A percentile compares a stretch with the other conserved stretches of the same genome.
These are phyloP conservation scores for Microcebus lehilahytsara DNA, from an alignment of 2,113 vertebrate species.

Conservation along the genomic window DNA sequence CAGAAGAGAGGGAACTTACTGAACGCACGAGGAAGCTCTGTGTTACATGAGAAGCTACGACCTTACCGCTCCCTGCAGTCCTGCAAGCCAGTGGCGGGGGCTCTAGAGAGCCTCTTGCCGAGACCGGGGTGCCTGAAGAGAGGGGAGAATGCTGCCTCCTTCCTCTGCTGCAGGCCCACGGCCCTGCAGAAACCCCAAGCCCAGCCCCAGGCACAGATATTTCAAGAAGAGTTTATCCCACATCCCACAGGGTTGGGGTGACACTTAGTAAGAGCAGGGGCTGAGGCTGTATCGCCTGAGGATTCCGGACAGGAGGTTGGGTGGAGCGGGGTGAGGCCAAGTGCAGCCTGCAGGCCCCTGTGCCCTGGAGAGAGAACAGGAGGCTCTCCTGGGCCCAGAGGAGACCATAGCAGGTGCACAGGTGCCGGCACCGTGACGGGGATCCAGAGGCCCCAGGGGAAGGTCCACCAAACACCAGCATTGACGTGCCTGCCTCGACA, in stretches of 20 bases:
- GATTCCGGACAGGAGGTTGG: background rate
- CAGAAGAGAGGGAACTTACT: background rate
- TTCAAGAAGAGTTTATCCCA: background rate
- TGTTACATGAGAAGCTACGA: fast-evolving
- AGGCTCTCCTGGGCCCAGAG: background rate
- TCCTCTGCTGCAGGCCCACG: background rate
- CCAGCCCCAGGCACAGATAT: background rate
- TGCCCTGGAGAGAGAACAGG: background rate
- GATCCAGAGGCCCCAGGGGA: background rate
- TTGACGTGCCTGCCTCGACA: background rate
- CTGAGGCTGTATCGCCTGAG: background rate
- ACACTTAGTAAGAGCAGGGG: background rate
- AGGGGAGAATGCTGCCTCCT: background rate
- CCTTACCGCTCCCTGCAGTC: background rate
- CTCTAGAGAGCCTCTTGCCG: background rate
- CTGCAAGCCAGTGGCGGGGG: background rate
- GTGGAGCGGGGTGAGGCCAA: background rate
- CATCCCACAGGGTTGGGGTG: no score
- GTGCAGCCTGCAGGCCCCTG: background rate
- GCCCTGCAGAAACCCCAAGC: background rate
- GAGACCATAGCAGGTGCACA: background rate
- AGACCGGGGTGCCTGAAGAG: background rate
- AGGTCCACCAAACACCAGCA: background rate
- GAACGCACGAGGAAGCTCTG: background rate
- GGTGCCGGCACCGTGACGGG: background rate